These are phyloP conservation scores for Myrmecobius fasciatus DNA, from an alignment of 2,113 vertebrate genomes.

Conservation along the genomic window DNA sequence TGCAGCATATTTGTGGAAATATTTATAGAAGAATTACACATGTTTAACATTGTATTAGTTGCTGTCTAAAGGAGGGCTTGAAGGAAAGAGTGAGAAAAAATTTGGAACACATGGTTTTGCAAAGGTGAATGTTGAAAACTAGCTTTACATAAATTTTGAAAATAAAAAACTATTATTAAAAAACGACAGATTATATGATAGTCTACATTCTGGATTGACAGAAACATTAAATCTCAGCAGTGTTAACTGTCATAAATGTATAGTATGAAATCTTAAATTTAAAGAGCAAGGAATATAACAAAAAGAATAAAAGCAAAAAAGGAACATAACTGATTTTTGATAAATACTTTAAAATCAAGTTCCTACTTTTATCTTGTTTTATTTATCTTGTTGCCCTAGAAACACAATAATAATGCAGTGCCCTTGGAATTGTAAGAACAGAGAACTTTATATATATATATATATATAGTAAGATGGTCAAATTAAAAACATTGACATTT, in stretches of 20 bases:
- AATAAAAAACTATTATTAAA: too few relatives aligned
- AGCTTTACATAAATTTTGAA: too few relatives aligned
- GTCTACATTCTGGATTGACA: neutral
- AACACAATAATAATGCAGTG: slow-evolving; percentile 23
- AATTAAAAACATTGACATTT: neutral
- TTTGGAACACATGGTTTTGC: too few relatives aligned
- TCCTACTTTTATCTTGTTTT: neutral
- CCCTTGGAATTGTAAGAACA: neutral
- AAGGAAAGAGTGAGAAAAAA: too few relatives aligned
- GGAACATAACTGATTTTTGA: neutral
- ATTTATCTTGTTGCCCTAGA: slow-evolving; percentile 38
- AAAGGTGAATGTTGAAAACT: too few relatives aligned
- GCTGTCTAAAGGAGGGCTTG: too few relatives aligned
- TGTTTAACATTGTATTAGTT: too few relatives aligned
- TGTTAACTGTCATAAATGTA: slow-evolving; percentile 43
- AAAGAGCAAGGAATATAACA: slow-evolving; percentile 19
- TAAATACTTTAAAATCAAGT: slow-evolving; percentile 33
- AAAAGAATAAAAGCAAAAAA: slow-evolving; percentile 23
- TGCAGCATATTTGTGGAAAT: too few relatives aligned
- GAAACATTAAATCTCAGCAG: neutral
- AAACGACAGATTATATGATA: neutral
- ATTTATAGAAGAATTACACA: too few relatives aligned
- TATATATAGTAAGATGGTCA: slow-evolving; percentile 4
- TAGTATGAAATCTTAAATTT: slow-evolving; percentile 45
- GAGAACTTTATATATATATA: slow-evolving; percentile 16